Evolutionary conservation across 2,797 vertebrate genomes (phyloP), one percentile per base, ranked within the genome.

Genomic region (Champsocephalus esox): DNA sequence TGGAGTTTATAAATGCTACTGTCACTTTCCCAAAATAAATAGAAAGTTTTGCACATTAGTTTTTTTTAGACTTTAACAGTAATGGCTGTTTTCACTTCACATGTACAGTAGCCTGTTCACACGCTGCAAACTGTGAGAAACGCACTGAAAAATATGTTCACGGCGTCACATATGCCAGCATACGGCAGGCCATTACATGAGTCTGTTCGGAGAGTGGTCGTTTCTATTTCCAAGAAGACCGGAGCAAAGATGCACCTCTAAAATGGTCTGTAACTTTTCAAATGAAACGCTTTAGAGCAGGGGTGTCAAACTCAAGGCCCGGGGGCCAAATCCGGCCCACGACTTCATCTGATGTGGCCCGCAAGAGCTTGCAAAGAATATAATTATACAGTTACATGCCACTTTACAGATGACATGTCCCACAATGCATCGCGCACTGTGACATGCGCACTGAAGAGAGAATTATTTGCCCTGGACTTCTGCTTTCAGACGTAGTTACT

Each of bases 101-200:
- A 62, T 80, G 72, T 9, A 21, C 21, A 21, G 21, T 21, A 57
- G 65, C 52, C 72, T 12, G 56, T 82, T 81, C 77, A 61, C 87
- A 56, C 77, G 46, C 56, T 73, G 77, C 12, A 83, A 83, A 81
- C 83, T 84, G 45, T 66, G 64, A 78, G 57, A 84, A 80, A 62
- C 59, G 67, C 13, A 54, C n/a, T 32, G 56, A 79, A 79, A 45
- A 83, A 77, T 70, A 70, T 75, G 70, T 83, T 83, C 52, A 57
- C 57, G 52, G 67, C 2, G 3, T 45, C 50, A 59, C 66, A 59
- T 56, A 74, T 68, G 81, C 72, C 68, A 66, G 9, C 77, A 45
- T 54, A 44, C 21, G 70, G 55, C 19, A 14, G n/a, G 24, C 24
- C 69, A 32, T 66, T 64, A 63, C 77, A 43, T 43, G 28, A 77